Base-by-base conservation (phyloP, 2,113 vertebrate species). In the Orycteropus afer region DNA sequence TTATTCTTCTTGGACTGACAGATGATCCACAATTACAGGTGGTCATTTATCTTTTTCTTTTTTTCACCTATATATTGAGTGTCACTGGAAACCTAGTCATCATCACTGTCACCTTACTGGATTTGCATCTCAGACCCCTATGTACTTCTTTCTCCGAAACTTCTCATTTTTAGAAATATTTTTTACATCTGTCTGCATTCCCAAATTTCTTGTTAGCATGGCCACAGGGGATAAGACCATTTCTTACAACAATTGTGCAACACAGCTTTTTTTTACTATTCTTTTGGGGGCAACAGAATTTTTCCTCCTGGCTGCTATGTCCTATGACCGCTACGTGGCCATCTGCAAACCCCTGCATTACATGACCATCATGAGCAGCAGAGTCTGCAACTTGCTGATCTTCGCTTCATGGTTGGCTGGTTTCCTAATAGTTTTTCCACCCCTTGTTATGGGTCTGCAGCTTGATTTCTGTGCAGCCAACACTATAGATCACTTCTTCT, bases 221-320 rank as follows among this genome's bases (percentile, higher is more conserved):
- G 45, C 81, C 13, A 95, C 95, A 23, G 97, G 94, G 2, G 93
- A 97, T 51, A 96, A 82, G 37, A 95, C 89, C 3, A 96, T 98
- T 55, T 97, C 97, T 81, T 96, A 97, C 57, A 87, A 93, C 2
- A 80, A 65, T 3, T 98, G 98, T 55, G 84, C 90, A 34, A 86
- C 95, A 32, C 97, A 98, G 25, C 67, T 98, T 14, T 97, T 97
- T 93, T 96, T 98, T 9, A 93, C 95, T 79, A 93, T 95, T 87
- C 90, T 97, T 25, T 84, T 97, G 67, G 94, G 93, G 4, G 84
- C 95, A 23, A 90, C 90, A 4, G 95, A 97, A 22, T 97, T 97
- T 94, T 97, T 97, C n/a, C 95, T 95, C 10, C 85, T 96, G 76
- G 96, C 95, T 1, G 95, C 93, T 29, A 96, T 96, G 97, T 96